Conservation (phyloP, 1,140 invertebrate genomes). For the Drosophila bocqueti region DNA sequence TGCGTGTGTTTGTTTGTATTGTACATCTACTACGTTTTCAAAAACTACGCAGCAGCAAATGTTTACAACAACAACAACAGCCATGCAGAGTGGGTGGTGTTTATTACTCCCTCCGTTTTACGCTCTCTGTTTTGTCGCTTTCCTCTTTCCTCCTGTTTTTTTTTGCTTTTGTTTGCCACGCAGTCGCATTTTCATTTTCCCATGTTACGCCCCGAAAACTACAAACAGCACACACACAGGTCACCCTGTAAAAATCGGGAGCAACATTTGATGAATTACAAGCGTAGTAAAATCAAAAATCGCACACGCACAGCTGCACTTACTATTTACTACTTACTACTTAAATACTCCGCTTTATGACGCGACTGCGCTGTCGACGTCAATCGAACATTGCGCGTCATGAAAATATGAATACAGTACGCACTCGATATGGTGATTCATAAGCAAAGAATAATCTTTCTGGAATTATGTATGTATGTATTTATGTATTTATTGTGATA, state of each 20-base stretch:
- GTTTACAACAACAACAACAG: conserved; percentile 33
- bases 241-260: conserved; percentile 57
- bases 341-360: conserved; percentile 64
- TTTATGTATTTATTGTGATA: too few species aligned
- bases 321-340: conserved; percentile 17
- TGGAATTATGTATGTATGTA: background rate
- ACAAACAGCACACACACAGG: conserved; percentile 13
- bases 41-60: conserved; percentile 72
- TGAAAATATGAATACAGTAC: conserved; percentile 13
- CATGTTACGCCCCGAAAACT: conserved; percentile 59
- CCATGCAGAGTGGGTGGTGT: conserved; percentile 31
- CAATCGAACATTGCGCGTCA: conserved; percentile 38
- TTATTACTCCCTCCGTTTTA: conserved; percentile 24
- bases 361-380: conserved; percentile 53
- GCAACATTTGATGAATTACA: conserved; percentile 72
- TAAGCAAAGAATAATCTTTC: background rate
- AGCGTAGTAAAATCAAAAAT: conserved; percentile 62
- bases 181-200: conserved; percentile 69
- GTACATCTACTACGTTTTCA: conserved; percentile 53
- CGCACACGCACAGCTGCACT: conserved; percentile 13
- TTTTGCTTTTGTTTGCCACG: conserved; percentile 63
- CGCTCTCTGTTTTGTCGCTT: conserved; percentile 18
- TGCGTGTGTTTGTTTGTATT: conserved; percentile 42
- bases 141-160: conserved; percentile 12
- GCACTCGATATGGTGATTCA: background rate